Evolutionary conservation across 2,888 invertebrate species (phyloP), one percentile per base, ranked within the genome.

Genomic region (Strigamia crassipes): DNA sequence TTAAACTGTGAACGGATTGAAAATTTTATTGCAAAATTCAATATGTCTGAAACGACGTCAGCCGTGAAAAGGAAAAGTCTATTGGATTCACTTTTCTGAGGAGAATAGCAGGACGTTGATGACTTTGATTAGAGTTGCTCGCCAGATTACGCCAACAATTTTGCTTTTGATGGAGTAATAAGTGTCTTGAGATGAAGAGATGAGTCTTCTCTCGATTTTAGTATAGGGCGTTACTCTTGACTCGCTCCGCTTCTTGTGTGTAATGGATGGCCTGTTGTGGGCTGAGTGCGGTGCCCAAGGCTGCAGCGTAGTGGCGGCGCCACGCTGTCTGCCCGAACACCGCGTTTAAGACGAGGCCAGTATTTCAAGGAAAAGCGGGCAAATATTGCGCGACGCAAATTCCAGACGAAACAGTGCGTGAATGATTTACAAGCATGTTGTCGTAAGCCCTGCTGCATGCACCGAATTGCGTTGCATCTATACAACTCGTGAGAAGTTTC

Each of bases 91-190:
- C 73, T 73, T 73, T 73, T 23, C 73, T n/a, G n/a, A 31, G 31
- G 73, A 73, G 73, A 73, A 73, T 73, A 31, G 73, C 3, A 73
- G 12, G 73, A 73, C 73, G 31, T 73, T 73, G 73, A 73, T 73
- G 73, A 73, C 27, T 73, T 73, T 73, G 73, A 73, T 73, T 73
- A 73, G 73, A 31, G 73, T 15, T 15, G 31, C 23, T 73, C 15
- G 9, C 73, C 13, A 73, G 73, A 73, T 73, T 73, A 73, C 73
- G 73, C 73, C 73, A 73, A 73, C 73, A 73, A 73, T 73, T 73
- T 73, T 73, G 73, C 73, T 73, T 73, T 73, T 73, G 73, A 73
- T 73, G 31, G 73, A 73, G 73, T 73, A 73, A 73, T 73, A 73
- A 73, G 73, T 73, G 73, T 73, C 73, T 73, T 10, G 73, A 73